Evolutionary conservation across 2,113 vertebrate species (phyloP), one percentile per base, ranked within the genome.

Genomic region (Collichthys lucidus): DNA sequence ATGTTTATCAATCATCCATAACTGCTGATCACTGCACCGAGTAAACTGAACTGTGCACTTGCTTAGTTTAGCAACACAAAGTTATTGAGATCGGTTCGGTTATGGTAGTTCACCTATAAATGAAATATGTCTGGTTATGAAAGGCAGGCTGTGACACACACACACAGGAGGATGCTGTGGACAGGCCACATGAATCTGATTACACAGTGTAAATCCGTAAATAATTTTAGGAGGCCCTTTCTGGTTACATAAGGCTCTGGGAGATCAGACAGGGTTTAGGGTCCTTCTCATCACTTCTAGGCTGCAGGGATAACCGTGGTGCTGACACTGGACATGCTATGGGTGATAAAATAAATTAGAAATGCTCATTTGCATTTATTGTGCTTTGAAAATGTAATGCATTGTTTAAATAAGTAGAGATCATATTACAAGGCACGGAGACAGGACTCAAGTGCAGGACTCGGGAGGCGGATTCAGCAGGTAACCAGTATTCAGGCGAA

Each of bases 251-350:
- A 16, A 44, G 49, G 76, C 85, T 92, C 59, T 76, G 12, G 7
- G 74, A 87, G 89, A 88, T 89, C 74, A 92, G 88, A 88, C 76
- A 68, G 82, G 86, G 63, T 88, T 92, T 88, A 87, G 70, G 55
- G 65, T 59, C 61, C 67, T 63, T 80, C 40, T 29, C 16, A 11
- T 66, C 77, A 65, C 64, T 71, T 79, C 60, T 68, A 61, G 52
- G 67, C 50, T 56, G 22, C 63, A 53, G 47, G 15, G 50, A 75
- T 16, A 66, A 42, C 57, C 35, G 17, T 19, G 71, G 24, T 8
- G 29, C 11, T n/a, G 7, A 69, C 66, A 53, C 5, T 19, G 20
- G 16, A 20, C 40, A 42, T 55, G 49, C 1, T 65, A 57, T 20
- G 31, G 61, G 55, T 26, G 22, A 68, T 7, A 16, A 26, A 74